These are phyloP conservation scores for Tetragonisca angustula DNA, from an alignment of 2,888 invertebrate species.

Conservation along the genomic window DNA sequence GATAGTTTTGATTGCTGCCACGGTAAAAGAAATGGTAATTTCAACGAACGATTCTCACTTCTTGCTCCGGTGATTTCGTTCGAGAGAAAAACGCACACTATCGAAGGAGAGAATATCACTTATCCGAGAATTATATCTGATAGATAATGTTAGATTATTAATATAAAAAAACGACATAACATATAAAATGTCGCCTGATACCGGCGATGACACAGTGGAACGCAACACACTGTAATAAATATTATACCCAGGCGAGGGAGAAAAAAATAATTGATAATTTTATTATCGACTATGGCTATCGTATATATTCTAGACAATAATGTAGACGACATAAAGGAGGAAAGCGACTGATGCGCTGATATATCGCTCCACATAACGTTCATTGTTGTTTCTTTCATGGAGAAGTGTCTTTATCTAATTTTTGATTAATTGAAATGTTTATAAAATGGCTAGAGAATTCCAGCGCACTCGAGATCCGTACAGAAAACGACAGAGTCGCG, in stretches of 20 bases:
- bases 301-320: background rate
- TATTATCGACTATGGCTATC: slow-evolving; percentile 8
- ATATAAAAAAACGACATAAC: background rate
- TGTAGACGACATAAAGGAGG: background rate
- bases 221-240: background rate
- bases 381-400: no score
- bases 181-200: background rate
- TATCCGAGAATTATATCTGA: background rate
- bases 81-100: background rate
- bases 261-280: slow-evolving; percentile 14
- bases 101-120: background rate
- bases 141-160: slow-evolving; percentile 10
- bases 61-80: background rate
- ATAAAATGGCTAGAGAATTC: background rate
- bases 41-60: background rate
- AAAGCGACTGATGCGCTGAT: background rate
- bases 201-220: no score
- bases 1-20: background rate
- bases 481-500: no score
- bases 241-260: background rate
- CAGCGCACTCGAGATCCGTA: no score
- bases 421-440: background rate
- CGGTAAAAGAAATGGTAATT: background rate
- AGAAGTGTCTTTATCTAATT: slow-evolving; percentile 16
- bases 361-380: background rate